A percentile compares a stretch with the other conserved stretches of the same genome.
Conservation (phyloP, 2,113 vertebrate genomes). For the Crypturellus undulatus region DNA sequence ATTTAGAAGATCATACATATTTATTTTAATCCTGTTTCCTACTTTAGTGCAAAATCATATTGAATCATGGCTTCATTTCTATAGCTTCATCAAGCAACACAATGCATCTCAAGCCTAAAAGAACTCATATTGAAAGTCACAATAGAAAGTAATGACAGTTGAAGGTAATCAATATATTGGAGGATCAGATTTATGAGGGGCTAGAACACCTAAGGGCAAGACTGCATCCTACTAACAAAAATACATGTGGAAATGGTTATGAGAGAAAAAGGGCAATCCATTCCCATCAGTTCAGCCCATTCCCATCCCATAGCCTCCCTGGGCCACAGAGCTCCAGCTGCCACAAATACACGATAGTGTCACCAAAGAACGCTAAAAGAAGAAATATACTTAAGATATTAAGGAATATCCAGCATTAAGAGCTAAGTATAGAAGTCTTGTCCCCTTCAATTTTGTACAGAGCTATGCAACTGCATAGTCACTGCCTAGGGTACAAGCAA, state of each 20-base stretch:
- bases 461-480: not conserved
- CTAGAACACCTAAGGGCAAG: not conserved
- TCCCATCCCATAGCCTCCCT: not conserved
- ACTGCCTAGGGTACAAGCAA: not conserved
- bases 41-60: not conserved
- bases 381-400: not conserved
- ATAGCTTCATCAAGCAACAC: not conserved
- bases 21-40: not conserved
- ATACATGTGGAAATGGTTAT: not conserved
- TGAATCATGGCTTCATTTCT: not conserved
- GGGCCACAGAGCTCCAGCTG: not conserved
- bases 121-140: not conserved
- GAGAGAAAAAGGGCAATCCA: not conserved
- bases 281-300: not conserved
- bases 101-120: not conserved
- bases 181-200: not conserved
- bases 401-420: not conserved
- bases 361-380: not conserved
- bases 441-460: not conserved
- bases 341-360: not conserved
- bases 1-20: conserved; percentile 67
- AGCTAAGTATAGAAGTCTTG: not conserved
- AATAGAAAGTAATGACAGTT: not conserved
- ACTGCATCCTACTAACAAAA: not conserved
- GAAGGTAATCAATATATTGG: not conserved